Percentiles rank a stretch among this genome's conserved stretches.
Conservation (phyloP, 1,140 invertebrate species). For the Panagrolaimus sp. region DNA sequence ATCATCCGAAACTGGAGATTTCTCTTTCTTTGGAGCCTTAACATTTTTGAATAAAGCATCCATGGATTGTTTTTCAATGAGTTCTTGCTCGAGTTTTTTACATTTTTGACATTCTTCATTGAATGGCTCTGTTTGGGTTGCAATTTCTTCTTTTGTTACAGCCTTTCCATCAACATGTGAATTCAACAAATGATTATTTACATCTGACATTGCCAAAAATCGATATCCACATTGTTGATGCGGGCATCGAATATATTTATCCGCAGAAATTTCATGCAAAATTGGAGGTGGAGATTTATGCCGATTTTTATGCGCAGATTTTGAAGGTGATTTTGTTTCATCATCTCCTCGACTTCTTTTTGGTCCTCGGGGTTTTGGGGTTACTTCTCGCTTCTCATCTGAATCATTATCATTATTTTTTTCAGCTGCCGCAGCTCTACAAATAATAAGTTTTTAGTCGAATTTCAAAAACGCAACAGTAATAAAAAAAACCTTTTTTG, state of each 20-base stretch:
- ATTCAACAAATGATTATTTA: neutral
- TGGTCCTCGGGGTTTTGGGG: neutral
- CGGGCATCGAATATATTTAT: neutral
- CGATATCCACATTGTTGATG: slow-evolving; percentile 3
- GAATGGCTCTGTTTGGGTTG: neutral
- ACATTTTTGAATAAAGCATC: neutral
- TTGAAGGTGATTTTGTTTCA: neutral
- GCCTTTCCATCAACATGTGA: neutral
- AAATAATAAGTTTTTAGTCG: neutral
- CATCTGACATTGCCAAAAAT: neutral
- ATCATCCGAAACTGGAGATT: too few species aligned
- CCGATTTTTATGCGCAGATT: neutral
- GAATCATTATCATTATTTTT: slow-evolving; percentile 1
- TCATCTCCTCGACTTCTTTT: neutral
- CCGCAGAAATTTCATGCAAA: neutral
- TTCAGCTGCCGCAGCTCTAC: neutral
- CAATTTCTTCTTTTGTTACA: neutral
- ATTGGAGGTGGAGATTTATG: neutral
- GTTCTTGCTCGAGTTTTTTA: neutral
- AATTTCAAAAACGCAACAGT: neutral
- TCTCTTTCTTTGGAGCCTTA: neutral
- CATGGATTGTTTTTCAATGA: neutral
- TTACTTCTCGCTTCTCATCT: neutral
- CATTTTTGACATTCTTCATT: neutral
- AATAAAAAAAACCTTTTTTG: slow-evolving; percentile 3